phyloP scores from a whole-genome alignment of 2,113 vertebrate genomes.

The Sporophila hypoxantha region DNA sequence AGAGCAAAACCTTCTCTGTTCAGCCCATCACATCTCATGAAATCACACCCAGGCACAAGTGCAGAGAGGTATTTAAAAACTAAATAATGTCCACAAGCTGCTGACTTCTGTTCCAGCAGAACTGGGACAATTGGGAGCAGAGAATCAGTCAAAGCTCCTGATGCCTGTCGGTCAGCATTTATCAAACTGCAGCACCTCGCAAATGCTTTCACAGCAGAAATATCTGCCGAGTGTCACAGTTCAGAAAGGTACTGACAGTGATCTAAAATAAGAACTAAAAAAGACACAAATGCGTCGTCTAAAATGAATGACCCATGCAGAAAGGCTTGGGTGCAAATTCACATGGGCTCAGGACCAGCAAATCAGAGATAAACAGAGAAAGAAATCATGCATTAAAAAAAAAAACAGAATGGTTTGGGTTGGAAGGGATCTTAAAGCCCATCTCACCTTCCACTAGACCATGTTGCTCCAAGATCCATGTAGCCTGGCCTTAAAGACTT shows the following conservation, averaged over 20 bases:
- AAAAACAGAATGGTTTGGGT: neutral
- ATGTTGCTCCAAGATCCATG: neutral
- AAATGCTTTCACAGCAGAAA: conserved; percentile 43
- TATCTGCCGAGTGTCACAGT: conserved; percentile 49
- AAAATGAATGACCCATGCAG: neutral
- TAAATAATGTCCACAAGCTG: conserved; percentile 22
- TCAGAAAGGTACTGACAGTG: neutral
- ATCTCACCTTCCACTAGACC: neutral
- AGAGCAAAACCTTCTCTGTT: conserved; percentile 8
- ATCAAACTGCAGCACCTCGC: neutral
- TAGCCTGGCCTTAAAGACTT: neutral
- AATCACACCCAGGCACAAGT: conserved; percentile 10
- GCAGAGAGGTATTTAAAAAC: conserved; percentile 15
- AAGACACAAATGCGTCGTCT: neutral
- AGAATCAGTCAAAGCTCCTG: conserved; percentile 29
- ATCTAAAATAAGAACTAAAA: conserved; percentile 17
- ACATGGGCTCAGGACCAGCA: rapidly evolving
- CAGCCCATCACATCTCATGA: conserved; percentile 17
- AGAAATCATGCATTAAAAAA: neutral
- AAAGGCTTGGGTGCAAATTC: neutral
- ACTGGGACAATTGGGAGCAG: neutral
- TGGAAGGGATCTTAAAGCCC: neutral
- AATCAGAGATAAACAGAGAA: neutral
- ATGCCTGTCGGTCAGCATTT: conserved; percentile 17
- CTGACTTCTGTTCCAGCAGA: conserved; percentile 37